A percentile compares a stretch with the other conserved stretches of the same genome.
phyloP scores from a whole-genome alignment of 2,888 invertebrate genomes.

The Prenolepis imparis region DNA sequence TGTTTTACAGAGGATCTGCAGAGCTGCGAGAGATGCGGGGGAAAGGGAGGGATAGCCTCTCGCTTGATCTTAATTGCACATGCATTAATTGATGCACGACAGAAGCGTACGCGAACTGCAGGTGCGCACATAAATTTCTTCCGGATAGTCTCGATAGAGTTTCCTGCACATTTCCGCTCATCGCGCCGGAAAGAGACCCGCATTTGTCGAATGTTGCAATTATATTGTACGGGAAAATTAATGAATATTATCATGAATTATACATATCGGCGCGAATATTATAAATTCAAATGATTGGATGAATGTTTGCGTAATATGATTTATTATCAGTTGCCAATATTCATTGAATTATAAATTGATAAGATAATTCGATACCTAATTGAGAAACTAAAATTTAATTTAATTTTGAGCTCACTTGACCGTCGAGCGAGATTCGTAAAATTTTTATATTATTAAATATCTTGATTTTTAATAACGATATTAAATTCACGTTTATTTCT shows the following conservation, averaged over 20 bases:
- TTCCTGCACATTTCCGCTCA: constrained; percentile 42
- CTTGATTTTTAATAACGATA: not conserved
- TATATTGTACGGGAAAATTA: constrained; percentile 30
- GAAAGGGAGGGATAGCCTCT: not conserved
- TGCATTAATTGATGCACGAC: constrained; percentile 47
- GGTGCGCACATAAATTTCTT: constrained; percentile 52
- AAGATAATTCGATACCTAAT: constrained; percentile 10
- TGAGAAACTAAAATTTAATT: constrained; percentile 23
- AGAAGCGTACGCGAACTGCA: constrained; percentile 32
- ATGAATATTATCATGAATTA: constrained; percentile 36
- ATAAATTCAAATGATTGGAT: constrained; percentile 1
- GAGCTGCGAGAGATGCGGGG: not conserved
- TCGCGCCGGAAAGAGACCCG: constrained; percentile 27
- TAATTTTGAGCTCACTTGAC: not conserved
- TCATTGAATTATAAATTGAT: constrained; percentile 23
- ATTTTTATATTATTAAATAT: not conserved
- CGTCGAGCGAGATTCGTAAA: not conserved
- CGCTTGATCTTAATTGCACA: constrained; percentile 61
- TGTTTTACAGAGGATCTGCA: constrained; percentile 50
- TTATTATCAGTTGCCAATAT: not conserved
- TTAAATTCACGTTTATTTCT: constrained; percentile 7
- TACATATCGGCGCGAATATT: constrained; percentile 16
- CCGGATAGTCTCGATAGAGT: constrained; percentile 31
- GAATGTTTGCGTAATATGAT: constrained; percentile 14
- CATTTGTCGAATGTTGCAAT: constrained; percentile 40